Conservation (phyloP, 2,888 invertebrate genomes). For the Caenorhabditis plicata region DNA sequence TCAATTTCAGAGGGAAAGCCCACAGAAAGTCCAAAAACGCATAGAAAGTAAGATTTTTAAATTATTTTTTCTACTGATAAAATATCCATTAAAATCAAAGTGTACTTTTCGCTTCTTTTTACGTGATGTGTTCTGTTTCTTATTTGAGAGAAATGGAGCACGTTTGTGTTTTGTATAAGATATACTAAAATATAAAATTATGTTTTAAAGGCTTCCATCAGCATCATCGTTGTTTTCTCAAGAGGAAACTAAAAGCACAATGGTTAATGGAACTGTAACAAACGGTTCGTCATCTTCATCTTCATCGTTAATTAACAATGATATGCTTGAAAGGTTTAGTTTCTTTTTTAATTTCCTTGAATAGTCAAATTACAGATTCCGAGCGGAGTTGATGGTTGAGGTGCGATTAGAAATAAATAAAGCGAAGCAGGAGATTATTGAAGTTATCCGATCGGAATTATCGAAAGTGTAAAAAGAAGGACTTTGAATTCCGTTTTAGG, state of each 20-base stretch:
- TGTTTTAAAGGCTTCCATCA: constrained; percentile 32
- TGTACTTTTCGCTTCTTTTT: no score
- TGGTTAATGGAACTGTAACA: constrained; percentile 3
- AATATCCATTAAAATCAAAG: background rate
- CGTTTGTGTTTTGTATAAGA: background rate
- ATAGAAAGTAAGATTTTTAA: constrained; percentile 37
- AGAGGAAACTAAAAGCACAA: constrained; percentile 7
- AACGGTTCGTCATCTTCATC: background rate
- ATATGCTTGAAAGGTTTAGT: constrained; percentile 29
- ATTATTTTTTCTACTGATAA: background rate
- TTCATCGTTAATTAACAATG: constrained; percentile 10
- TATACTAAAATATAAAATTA: background rate
- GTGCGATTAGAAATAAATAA: constrained; percentile 44
- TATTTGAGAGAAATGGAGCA: background rate
- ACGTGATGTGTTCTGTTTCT: background rate
- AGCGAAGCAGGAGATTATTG: constrained; percentile 41
- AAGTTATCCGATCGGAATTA: constrained; percentile 8
- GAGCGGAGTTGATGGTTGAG: constrained; percentile 45
- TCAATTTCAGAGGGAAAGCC: constrained; percentile 18
- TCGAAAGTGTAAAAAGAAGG: background rate
- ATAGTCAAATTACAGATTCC: constrained; percentile 17
- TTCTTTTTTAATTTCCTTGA: background rate
- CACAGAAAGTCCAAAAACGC: constrained; percentile 41
- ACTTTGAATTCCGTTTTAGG: no score
- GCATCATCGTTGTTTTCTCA: constrained; percentile 42